These are phyloP conservation scores for Tiliacea aurago DNA, from an alignment of 2,888 invertebrate genomes.

Conservation along the genomic window DNA sequence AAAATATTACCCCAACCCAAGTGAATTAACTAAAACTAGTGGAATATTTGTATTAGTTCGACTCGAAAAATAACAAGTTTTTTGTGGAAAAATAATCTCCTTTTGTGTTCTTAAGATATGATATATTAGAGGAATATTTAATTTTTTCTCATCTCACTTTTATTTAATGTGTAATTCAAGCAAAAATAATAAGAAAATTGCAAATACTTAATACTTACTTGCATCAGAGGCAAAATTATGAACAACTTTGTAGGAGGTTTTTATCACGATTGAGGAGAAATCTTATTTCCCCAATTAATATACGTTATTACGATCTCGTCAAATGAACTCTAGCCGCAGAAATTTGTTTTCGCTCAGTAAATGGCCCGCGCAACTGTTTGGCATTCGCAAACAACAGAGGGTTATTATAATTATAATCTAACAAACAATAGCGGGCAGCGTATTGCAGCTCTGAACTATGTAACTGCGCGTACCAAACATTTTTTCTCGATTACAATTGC, in stretches of 20 bases:
- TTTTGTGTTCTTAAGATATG: constrained; percentile 47
- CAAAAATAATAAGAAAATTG: constrained; percentile 43
- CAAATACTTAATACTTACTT: too few species aligned
- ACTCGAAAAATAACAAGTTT: constrained; percentile 61
- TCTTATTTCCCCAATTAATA: constrained; percentile 49
- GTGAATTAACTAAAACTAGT: constrained; percentile 68
- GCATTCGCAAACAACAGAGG: constrained; percentile 18
- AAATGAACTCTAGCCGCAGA: constrained; percentile 33
- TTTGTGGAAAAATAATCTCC: constrained; percentile 55
- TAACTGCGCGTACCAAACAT: neutral
- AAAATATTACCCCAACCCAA: constrained; percentile 68
- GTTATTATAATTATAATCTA: constrained; percentile 47
- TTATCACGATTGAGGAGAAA: constrained; percentile 58
- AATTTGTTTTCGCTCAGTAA: constrained; percentile 28
- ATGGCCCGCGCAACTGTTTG: constrained; percentile 8
- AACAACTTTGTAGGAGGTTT: constrained; percentile 24
- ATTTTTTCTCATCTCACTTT: constrained; percentile 60
- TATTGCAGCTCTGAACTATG: constrained; percentile 6
- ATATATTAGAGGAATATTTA: constrained; percentile 45
- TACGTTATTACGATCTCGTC: constrained; percentile 38
- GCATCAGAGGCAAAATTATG: constrained; percentile 39
- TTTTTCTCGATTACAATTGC: constrained; percentile 12
- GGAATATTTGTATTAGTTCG: constrained; percentile 65
- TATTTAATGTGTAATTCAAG: constrained; percentile 50
- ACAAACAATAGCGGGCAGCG: constrained; percentile 29